Base-by-base conservation (phyloP, 2,888 invertebrate genomes). In the Drosophila koepferae region DNA sequence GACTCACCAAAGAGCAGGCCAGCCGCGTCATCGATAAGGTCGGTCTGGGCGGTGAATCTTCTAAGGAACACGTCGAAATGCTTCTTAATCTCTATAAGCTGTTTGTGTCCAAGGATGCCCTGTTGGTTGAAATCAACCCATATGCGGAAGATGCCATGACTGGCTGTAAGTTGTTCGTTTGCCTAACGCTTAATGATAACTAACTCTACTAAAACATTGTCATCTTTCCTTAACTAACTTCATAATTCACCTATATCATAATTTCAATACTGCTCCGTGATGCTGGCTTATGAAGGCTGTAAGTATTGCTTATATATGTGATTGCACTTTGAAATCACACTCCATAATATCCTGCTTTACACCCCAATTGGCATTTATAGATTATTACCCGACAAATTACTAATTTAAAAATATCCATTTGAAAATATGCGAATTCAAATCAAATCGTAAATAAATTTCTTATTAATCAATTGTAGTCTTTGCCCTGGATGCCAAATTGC, bases 401-500 rank as follows among this genome's bases (percentile, higher is more conserved):
- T 16, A 7, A 8, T 20, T 14, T 36, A 18, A 53, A 20, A n/a
- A 40, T 16, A 40, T n/a, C 40, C 6, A n/a, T 18, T 49, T 49
- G 12, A n/a, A n/a, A 31, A 31, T 10, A 12, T 28, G 9, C 2
- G 10, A 28, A 10, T 9, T 5, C 6, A 0, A 2, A 31, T 49
- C 1, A 5, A n/a, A 31, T 23, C 9, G 16, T 1, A 40, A 40
- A n/a, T 55, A 0, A 8, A 14, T 3, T 41, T 12, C 12, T 28
- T 3, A 20, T 20, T 23, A 1, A 9, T 23, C 14, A 36, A 41
- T 72, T 70, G 9, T 91, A 98, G 98, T 97, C 92, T 98, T 96
- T 93, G 98, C 98, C 84, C 94, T 99, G 92, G 99, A 99, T 93
- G 98, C 98, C 80, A 99, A 99, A 93, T 96, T 98, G 93, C 95